Evolutionary conservation across 2,113 vertebrate genomes (phyloP).

Genomic region (Mirza zaza): DNA sequence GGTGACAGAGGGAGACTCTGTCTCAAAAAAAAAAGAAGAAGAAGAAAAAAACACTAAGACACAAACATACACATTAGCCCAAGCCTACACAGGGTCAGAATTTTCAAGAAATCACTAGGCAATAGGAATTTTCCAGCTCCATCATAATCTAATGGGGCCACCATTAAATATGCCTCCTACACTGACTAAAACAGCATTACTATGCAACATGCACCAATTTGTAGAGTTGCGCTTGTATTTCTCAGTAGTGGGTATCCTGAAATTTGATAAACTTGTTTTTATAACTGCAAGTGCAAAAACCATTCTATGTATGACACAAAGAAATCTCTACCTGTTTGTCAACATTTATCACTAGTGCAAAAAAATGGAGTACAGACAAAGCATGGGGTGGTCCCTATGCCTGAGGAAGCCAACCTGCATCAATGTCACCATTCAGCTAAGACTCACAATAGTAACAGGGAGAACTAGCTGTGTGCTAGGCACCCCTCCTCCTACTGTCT

Average conservation of each 20-base stretch:
- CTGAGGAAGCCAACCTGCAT: background rate
- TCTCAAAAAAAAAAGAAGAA: no score
- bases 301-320: background rate
- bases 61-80: background rate
- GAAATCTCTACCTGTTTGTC: background rate
- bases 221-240: background rate
- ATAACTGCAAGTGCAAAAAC: background rate
- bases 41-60: background rate
- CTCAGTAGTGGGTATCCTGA: background rate
- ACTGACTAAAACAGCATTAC: background rate
- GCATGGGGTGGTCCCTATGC: background rate
- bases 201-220: background rate
- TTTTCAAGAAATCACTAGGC: background rate
- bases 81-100: background rate
- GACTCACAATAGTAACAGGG: background rate
- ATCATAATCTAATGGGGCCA: background rate
- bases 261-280: constrained; percentile 35
- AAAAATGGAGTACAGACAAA: constrained; percentile 16
- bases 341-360: background rate
- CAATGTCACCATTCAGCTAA: background rate
- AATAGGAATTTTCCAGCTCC: background rate
- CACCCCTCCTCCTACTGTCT: background rate
- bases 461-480: background rate
- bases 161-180: background rate
- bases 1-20: no score